phyloP scores from a whole-genome alignment of 2,797 vertebrate genomes.

The Pangasius larnaudii region DNA sequence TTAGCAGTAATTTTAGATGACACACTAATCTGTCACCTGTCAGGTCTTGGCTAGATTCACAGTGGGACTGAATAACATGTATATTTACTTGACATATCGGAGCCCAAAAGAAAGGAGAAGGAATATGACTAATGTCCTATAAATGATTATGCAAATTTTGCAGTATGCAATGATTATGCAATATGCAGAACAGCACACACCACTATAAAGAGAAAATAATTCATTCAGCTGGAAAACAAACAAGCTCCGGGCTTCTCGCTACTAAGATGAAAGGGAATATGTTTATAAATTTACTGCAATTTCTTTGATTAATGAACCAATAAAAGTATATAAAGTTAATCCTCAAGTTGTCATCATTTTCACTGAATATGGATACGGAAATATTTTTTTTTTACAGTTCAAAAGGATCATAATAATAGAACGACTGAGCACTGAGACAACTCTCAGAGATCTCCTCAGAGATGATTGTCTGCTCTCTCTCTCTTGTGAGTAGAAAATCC shows the following conservation, averaged over 20 bases:
- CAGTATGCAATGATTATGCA: slow-evolving; percentile 25
- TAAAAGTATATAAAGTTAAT: slow-evolving; percentile 35
- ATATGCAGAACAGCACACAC: slow-evolving; percentile 33
- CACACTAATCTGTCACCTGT: slow-evolving; percentile 26
- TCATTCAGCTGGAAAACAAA: slow-evolving; percentile 48
- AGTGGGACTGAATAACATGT: neutral
- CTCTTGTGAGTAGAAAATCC: neutral
- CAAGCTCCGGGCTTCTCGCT: slow-evolving; percentile 39
- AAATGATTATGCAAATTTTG: slow-evolving; percentile 38
- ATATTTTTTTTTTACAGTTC: slow-evolving; percentile 22
- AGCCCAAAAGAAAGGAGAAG: neutral
- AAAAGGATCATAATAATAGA: slow-evolving; percentile 30
- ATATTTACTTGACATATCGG: neutral
- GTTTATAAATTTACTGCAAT: slow-evolving; percentile 39
- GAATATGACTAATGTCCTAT: slow-evolving; percentile 30
- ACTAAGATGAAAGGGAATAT: slow-evolving; percentile 49
- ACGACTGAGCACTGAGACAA: neutral
- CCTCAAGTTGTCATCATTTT: slow-evolving; percentile 25
- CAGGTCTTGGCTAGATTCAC: neutral
- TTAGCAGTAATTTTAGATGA: slow-evolving; percentile 23
- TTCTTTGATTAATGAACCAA: slow-evolving; percentile 47
- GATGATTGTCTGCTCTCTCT: neutral
- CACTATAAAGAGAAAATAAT: slow-evolving; percentile 33
- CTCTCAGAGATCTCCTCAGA: neutral
- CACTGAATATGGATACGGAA: slow-evolving; percentile 30